Base-by-base conservation (phyloP, 2,888 invertebrate genomes). In the Thysanoteuthis rhombus region DNA sequence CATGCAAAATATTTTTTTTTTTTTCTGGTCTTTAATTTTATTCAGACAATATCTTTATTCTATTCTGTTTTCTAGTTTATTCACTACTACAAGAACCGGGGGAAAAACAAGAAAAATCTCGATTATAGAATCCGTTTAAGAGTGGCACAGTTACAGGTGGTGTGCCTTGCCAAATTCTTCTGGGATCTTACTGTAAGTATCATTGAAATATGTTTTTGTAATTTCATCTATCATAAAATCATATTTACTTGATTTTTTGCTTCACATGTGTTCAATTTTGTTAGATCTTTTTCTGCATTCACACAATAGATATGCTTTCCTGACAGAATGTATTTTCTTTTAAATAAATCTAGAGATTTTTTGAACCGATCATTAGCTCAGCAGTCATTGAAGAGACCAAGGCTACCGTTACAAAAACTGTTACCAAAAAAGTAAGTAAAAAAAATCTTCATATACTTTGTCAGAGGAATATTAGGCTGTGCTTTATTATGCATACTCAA, bases 51-150 rank as follows among this genome's bases (percentile, higher is more conserved):
- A n/a, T 93, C 5, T 5, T 25, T 22, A 52, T 39, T 92, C 2
- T 94, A 32, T 38, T 89, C 93, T 28, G 93, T 25, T 42, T 93
- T 94, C 40, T 94, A 95, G 95, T 94, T 95, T 94, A 95, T 95
- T 58, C 94, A 94, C 93, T 95, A 95, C 94, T 97, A 96, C 93
- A 97, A 97, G 94, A 97, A 97, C 92, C 97, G 4, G 97, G 96
- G 92, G 97, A 95, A 98, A 38, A 92, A 40, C 36, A 92, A 92
- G 40, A 92, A 92, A 40, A 92, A 94, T 25, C 94, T 98, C 0
- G 98, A 98, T 97, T 98, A 98, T 38, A 98, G 98, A 95, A 97
- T 98, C 93, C 97, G 98, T 91, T 96, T 98, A 32, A 97, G 98
- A 93, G 96, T 98, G 39, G 98, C 98, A 8, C 97, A 98, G 94